Conservation (phyloP, 2,113 vertebrate species). For the Anoplopoma fimbria region DNA sequence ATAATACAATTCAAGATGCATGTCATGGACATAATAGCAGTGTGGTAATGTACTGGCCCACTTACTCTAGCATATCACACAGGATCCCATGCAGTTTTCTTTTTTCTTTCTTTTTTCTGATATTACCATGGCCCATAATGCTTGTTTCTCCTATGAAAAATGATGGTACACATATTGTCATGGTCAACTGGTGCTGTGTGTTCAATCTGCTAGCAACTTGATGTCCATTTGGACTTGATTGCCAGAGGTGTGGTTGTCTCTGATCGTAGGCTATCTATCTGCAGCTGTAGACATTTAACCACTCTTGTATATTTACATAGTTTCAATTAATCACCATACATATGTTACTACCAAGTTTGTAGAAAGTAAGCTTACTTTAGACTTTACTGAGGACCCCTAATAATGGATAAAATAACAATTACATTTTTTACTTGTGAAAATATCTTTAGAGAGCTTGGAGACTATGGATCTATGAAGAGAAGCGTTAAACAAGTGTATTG, state of each 20-base stretch:
- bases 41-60: background rate
- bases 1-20: background rate
- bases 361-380: background rate
- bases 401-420: background rate
- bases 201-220: slow-evolving; percentile 15
- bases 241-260: background rate
- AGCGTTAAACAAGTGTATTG: background rate
- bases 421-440: background rate
- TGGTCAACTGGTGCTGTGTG: background rate
- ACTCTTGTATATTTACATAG: background rate
- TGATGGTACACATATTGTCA: background rate
- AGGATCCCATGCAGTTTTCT: background rate
- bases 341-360: background rate
- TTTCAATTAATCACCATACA: background rate
- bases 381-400: background rate
- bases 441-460: background rate
- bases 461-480: background rate
- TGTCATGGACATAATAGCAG: background rate
- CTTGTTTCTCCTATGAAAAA: background rate
- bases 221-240: background rate
- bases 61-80: background rate
- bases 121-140: background rate
- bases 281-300: background rate
- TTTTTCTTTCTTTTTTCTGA: background rate
- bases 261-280: background rate